Base-by-base conservation (phyloP, 2,113 vertebrate species). In the Zeus faber region DNA sequence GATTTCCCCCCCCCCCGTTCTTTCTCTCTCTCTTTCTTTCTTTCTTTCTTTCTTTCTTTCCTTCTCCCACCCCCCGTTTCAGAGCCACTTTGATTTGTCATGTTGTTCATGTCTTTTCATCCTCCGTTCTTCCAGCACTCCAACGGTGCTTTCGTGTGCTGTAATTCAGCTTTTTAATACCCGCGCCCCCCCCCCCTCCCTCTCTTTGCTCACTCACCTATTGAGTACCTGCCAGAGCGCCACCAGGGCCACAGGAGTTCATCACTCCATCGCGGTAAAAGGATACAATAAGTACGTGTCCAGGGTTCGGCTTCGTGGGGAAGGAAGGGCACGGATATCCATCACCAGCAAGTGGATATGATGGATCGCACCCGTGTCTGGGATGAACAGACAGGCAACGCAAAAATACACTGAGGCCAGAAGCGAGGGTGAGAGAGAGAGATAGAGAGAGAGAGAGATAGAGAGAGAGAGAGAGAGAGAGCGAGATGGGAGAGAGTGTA, bases 241-340 rank as follows among this genome's bases (percentile, higher is more conserved):
- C 70, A 67, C 61, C 79, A 73, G 74, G 76, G 70, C 70, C 75
- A 77, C 79, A 54, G 29, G 72, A 79, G 70, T 83, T 83, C 76
- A 81, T 82, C 74, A 81, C 72, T 81, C 63, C 46, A 41, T 70
- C 54, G 71, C 72, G 59, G 84, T 88, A 87, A 90, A 85, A 82
- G 85, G 84, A 89, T 80, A 88, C 82, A 88, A 83, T 89, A 85
- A 85, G 83, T 83, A 79, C 61, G 65, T 83, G 85, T 88, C 85
- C 84, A 49, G 77, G 73, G 79, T n/a, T 11, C 74, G 70, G 74
- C 82, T 77, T 72, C n/a, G n/a, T n/a, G n/a, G n/a, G n/a, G n/a
- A n/a, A 74, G 74, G 78, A 85, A 88, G 85, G 84, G 80, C 87
- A 85, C 29, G 57, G 72, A 78, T 76, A 89, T 88, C 83, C 80